Evolutionary conservation across 2,888 invertebrate genomes (phyloP).

Genomic region (Pristionchus arcanus): DNA sequence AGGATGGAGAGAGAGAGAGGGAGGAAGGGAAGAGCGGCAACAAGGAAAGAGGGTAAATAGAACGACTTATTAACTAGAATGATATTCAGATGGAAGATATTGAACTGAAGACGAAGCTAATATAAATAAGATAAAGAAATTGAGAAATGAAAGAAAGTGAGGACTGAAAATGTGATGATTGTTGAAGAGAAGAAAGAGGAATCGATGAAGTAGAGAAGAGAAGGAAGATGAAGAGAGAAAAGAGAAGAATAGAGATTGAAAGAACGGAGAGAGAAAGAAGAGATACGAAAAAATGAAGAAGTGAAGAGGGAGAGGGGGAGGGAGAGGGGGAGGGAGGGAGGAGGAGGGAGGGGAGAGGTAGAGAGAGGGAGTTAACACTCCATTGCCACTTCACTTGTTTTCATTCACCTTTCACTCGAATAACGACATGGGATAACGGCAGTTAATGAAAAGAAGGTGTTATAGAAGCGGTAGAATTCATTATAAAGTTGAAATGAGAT

Average conservation of each 20-base stretch:
- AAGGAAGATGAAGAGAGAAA: constrained; percentile 43
- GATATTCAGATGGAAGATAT: background rate
- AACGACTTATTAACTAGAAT: constrained; percentile 11
- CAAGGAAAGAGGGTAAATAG: constrained; percentile 50
- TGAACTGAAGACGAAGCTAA: constrained; percentile 37
- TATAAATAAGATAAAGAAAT: constrained; percentile 37
- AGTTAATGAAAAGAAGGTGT: no score
- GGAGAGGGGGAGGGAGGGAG: background rate
- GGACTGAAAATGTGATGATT: constrained; percentile 7
- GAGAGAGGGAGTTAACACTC: background rate
- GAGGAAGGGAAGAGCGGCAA: background rate
- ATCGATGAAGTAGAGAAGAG: constrained; percentile 17
- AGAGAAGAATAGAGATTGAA: constrained; percentile 19
- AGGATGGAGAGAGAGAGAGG: background rate
- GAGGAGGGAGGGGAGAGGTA: background rate
- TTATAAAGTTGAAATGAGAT: no score
- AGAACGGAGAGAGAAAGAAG: constrained; percentile 50
- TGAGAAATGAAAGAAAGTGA: constrained; percentile 18
- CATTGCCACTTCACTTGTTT: constrained; percentile 1
- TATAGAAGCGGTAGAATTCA: no score
- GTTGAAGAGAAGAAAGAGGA: constrained; percentile 7
- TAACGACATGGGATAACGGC: no score
- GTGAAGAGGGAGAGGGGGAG: constrained; percentile 20
- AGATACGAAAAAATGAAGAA: constrained; percentile 56
- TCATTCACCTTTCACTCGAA: background rate